Evolutionary conservation across 2,113 vertebrate genomes (phyloP), one percentile per base, ranked within the genome.

Genomic region (Amazona guildingii): DNA sequence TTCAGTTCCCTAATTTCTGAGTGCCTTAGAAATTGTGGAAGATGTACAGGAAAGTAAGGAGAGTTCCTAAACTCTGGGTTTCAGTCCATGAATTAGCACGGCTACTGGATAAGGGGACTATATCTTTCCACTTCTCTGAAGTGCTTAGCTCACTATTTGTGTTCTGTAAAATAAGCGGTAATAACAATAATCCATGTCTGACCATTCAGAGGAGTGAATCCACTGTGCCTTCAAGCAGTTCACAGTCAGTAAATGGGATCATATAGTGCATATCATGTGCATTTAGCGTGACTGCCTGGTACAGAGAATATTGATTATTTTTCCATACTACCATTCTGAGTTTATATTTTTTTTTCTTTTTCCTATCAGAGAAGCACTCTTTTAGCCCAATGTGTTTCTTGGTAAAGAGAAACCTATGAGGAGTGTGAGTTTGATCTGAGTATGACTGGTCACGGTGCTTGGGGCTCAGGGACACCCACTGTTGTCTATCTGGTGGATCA

Each of bases 151-250:
- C 73, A 15, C 73, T 89, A 15, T 92, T 87, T 84, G 89, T 92
- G 84, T n/a, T 81, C 94, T 21, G 2, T 94, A 79, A 95, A 97
- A 86, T 48, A 64, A 79, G 93, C 3, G 0, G 94, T 74, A 89
- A 17, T 91, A 79, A 79, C 29, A 74, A 55, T 92, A 96, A 96
- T 69, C 80, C 66, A 8, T 66, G 92, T 95, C 74, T 91, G 94
- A 82, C 43, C 57, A 11, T 55, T 15, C 39, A 17, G 76, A 72
- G 91, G 48, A 94, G 70, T 31, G 67, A 92, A 87, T 68, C 16
- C 93, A 86, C 68, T 7, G 1, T 78, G 86, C 80, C 92, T 81
- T 59, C 9, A 31, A 91, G 95, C 76, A 33, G 64, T 64, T 80
- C 77, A 11, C 44, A 72, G 86, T 63, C 86, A 63, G 2, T 87